These are phyloP conservation scores for Strigamia maritima DNA, from an alignment of 2,888 invertebrate species.

Conservation along the genomic window DNA sequence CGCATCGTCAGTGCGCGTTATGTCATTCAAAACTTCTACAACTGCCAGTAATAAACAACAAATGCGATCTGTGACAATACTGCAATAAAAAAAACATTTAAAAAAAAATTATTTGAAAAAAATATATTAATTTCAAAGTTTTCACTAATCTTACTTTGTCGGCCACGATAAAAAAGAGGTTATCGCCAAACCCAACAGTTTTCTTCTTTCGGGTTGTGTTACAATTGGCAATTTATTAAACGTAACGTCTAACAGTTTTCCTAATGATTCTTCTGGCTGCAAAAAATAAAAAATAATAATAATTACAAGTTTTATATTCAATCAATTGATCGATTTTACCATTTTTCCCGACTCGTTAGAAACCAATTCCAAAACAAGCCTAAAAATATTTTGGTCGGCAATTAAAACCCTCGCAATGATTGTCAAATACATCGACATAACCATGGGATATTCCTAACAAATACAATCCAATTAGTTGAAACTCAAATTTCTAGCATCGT, in stretches of 20 bases:
- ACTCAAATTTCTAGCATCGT: slow-evolving; percentile 62
- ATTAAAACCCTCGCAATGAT: slow-evolving; percentile 72
- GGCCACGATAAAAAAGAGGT: slow-evolving; percentile 52
- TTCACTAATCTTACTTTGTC: slow-evolving; percentile 48
- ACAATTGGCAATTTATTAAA: slow-evolving; percentile 73
- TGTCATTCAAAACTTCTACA: slow-evolving; percentile 44
- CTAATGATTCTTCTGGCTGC: slow-evolving; percentile 47
- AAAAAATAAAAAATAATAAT: slow-evolving; percentile 40
- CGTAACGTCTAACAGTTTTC: slow-evolving; percentile 65
- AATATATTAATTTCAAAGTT: neutral
- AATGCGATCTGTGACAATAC: slow-evolving; percentile 43
- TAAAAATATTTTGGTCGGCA: slow-evolving; percentile 50
- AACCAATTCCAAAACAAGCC: slow-evolving; percentile 48
- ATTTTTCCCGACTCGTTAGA: slow-evolving; percentile 47
- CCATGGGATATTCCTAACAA: slow-evolving; percentile 64
- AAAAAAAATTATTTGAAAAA: neutral
- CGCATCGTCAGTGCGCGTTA: slow-evolving; percentile 41
- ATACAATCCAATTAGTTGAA: slow-evolving; percentile 52
- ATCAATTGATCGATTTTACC: slow-evolving; percentile 46
- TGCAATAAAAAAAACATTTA: slow-evolving; percentile 25
- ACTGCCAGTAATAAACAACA: slow-evolving; percentile 43
- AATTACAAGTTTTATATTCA: slow-evolving; percentile 46
- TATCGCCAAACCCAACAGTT: slow-evolving; percentile 68
- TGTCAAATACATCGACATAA: slow-evolving; percentile 73
- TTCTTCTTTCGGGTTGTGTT: slow-evolving; percentile 74